Conservation (phyloP, 2,888 invertebrate species). For the Erebia palarica region DNA sequence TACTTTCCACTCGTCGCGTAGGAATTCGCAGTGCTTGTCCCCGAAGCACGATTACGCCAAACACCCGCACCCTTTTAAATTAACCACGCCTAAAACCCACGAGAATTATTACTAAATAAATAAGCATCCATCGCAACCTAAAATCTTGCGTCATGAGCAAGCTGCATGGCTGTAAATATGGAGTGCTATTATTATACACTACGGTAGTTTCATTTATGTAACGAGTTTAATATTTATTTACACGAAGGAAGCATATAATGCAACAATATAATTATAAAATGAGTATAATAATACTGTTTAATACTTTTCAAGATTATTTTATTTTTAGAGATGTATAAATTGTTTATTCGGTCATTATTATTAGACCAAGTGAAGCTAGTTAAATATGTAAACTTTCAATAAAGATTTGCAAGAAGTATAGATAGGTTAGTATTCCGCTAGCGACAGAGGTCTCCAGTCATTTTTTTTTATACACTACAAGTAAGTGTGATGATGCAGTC, state of each 20-base stretch:
- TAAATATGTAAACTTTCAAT: no score
- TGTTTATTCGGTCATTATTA: no score
- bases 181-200: conserved; percentile 17
- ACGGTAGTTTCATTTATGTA: conserved; percentile 12
- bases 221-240: conserved; percentile 18
- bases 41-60: conserved; percentile 6
- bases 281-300: not conserved
- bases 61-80: conserved; percentile 23
- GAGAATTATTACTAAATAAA: conserved; percentile 42
- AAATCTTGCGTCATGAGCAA: conserved; percentile 19
- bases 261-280: not conserved
- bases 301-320: not conserved
- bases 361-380: no score
- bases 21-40: conserved; percentile 9
- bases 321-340: not conserved
- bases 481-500: no score
- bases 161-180: conserved; percentile 21
- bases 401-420: no score
- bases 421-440: no score
- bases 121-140: conserved; percentile 26
- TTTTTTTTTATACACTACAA: no score
- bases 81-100: conserved; percentile 19
- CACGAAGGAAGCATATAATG: conserved; percentile 1
- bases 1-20: not conserved
- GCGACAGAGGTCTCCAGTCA: no score